These are phyloP conservation scores for Autographa gamma DNA, from an alignment of 2,888 invertebrate species.

Conservation along the genomic window DNA sequence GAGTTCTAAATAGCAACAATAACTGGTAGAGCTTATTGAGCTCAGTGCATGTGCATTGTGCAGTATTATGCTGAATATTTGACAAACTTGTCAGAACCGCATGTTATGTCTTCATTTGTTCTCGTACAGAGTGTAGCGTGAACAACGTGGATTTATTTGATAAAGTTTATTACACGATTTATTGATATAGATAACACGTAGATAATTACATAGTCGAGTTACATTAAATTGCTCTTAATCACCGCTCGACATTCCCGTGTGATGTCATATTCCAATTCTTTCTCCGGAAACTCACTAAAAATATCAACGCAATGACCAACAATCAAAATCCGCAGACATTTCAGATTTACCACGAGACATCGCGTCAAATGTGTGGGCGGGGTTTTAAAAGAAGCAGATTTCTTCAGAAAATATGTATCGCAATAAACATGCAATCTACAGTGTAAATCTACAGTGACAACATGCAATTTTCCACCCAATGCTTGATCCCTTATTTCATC, in stretches of 20 bases:
- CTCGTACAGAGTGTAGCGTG: constrained; percentile 7
- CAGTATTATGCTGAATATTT: constrained; percentile 12
- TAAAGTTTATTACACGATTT: constrained; percentile 12
- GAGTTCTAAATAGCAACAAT: constrained; percentile 75
- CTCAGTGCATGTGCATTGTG: constrained; percentile 29
- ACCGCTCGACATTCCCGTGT: constrained; percentile 27
- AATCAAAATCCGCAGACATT: constrained; percentile 54
- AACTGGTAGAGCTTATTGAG: constrained; percentile 45
- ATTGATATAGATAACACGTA: neutral
- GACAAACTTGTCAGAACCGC: neutral
- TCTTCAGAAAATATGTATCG: constrained; percentile 25
- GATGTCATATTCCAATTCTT: constrained; percentile 35
- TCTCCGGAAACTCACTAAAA: constrained; percentile 51
- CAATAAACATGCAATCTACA: too few species aligned
- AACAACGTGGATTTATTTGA: constrained; percentile 7
- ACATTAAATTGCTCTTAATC: constrained; percentile 14
- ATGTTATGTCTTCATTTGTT: constrained; percentile 5
- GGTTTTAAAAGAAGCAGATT: constrained; percentile 36
- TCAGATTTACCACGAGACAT: constrained; percentile 50
- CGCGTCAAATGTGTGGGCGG: constrained; percentile 48
- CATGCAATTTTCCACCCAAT: constrained; percentile 17
- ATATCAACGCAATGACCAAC: constrained; percentile 55
- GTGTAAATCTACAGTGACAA: constrained; percentile 21
- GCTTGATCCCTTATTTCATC: neutral
- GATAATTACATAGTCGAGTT: constrained; percentile 15